These are phyloP conservation scores for Euura saliciscinereae DNA, from an alignment of 1,140 invertebrate species.

Conservation along the genomic window DNA sequence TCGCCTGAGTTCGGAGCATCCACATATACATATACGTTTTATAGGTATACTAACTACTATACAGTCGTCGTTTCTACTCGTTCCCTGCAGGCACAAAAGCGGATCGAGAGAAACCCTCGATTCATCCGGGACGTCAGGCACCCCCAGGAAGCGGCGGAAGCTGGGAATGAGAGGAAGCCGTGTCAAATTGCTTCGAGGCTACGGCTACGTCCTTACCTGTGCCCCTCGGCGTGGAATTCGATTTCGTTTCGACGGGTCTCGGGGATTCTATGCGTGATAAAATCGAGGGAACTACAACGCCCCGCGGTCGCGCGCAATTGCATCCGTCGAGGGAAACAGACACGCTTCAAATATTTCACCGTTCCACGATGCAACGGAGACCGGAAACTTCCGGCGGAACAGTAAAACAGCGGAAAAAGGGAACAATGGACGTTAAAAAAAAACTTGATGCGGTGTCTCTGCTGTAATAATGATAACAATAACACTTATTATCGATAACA, in stretches of 20 bases:
- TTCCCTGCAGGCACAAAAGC: not conserved
- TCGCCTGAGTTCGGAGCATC: too few relatives aligned
- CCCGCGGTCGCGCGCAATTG: not conserved
- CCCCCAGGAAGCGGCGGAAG: not conserved
- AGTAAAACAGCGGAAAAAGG: not conserved
- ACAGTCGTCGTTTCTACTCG: too few relatives aligned
- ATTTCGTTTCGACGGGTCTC: not conserved
- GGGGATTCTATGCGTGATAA: not conserved
- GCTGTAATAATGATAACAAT: too few relatives aligned
- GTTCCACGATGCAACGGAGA: not conserved
- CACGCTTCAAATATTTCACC: too few relatives aligned
- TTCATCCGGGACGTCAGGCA: constrained; percentile 1
- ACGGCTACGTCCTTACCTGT: not conserved
- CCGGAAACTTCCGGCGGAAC: not conserved
- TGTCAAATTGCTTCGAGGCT: not conserved
- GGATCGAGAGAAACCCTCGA: not conserved
- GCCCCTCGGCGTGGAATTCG: not conserved
- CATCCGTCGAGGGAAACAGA: not conserved
- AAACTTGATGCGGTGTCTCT: too few relatives aligned
- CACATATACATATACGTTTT: too few relatives aligned
- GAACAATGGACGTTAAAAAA: not conserved
- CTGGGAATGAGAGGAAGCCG: not conserved
- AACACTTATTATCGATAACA: too few relatives aligned
- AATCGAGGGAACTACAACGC: too few relatives aligned
- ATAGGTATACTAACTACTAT: too few relatives aligned